Conservation (phyloP, 1,140 invertebrate genomes). For the Mya arenaria region DNA sequence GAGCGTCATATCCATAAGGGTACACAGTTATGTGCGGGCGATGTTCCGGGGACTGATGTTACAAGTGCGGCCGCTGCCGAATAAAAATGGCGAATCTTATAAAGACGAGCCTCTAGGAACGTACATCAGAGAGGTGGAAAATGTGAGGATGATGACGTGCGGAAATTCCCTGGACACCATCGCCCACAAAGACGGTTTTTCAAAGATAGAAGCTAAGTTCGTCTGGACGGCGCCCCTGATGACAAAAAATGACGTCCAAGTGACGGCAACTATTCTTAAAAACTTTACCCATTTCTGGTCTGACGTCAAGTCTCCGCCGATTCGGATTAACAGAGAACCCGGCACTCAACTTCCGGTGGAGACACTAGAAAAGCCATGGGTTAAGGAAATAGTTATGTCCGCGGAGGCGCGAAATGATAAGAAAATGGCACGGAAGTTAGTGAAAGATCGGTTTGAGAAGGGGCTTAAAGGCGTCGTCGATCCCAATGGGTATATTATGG, state of each 20-base stretch:
- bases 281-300: slow-evolving; percentile 28
- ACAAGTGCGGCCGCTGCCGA: slow-evolving; percentile 3
- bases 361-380: slow-evolving; percentile 39
- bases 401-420: slow-evolving; percentile 1
- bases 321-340: background rate
- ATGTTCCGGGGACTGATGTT: slow-evolving; percentile 25
- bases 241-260: slow-evolving; percentile 5
- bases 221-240: slow-evolving; percentile 29
- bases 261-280: slow-evolving; percentile 35
- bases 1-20: background rate
- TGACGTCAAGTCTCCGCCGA: slow-evolving; percentile 18
- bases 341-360: background rate
- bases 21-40: slow-evolving; percentile 8
- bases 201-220: slow-evolving; percentile 28
- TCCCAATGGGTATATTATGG: slow-evolving; percentile 36
- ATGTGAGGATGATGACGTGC: slow-evolving; percentile 22
- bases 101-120: background rate
- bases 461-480: slow-evolving; percentile 19
- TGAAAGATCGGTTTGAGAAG: slow-evolving; percentile 19
- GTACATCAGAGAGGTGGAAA: slow-evolving; percentile 2
- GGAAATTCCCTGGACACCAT: slow-evolving; percentile 20
- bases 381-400: slow-evolving; percentile 33
- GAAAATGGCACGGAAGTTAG: background rate
- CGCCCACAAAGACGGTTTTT: slow-evolving; percentile 3
- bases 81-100: background rate